A percentile compares a stretch with the other conserved stretches of the same genome.
Conservation (phyloP, 2,888 invertebrate genomes). For the Ennomos quercinarius region DNA sequence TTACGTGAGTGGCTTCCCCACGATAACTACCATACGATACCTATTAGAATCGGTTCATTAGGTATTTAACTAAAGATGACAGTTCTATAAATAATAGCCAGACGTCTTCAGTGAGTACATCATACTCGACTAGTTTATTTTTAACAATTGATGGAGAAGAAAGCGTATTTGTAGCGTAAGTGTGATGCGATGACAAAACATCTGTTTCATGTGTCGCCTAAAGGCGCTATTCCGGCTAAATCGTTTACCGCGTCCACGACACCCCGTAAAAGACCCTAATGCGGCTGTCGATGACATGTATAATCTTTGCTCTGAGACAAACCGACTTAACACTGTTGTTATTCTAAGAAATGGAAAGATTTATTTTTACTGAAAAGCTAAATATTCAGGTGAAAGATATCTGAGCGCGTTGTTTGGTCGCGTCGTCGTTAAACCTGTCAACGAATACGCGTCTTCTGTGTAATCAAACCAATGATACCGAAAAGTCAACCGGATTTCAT, state of each 20-base stretch:
- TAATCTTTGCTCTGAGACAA: constrained; percentile 81
- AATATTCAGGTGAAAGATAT: constrained; percentile 84
- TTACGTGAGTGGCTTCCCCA: constrained; percentile 71
- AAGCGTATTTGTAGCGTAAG: constrained; percentile 59
- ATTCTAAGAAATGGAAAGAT: constrained; percentile 80
- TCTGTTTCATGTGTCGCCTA: constrained; percentile 69
- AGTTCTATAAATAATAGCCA: constrained; percentile 76
- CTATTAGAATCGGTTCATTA: constrained; percentile 81
- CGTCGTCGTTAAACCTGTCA: constrained; percentile 79
- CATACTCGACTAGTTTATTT: constrained; percentile 62
- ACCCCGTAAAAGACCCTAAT: constrained; percentile 77
- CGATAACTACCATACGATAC: constrained; percentile 71
- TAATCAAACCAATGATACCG: constrained; percentile 83
- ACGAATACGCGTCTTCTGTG: constrained; percentile 63
- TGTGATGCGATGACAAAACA: constrained; percentile 73
- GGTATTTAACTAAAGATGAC: constrained; percentile 80
- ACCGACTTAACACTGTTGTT: constrained; percentile 81
- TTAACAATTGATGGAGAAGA: constrained; percentile 58
- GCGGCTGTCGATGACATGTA: constrained; percentile 81
- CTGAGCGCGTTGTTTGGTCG: constrained; percentile 74
- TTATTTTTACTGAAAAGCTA: constrained; percentile 84
- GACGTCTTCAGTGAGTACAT: constrained; percentile 61
- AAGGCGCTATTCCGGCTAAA: constrained; percentile 64
- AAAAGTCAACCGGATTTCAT: constrained; percentile 75
- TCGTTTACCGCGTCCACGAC: constrained; percentile 73